Conservation (phyloP, 2,113 vertebrate genomes). For the Ancistrus triradiatus region DNA sequence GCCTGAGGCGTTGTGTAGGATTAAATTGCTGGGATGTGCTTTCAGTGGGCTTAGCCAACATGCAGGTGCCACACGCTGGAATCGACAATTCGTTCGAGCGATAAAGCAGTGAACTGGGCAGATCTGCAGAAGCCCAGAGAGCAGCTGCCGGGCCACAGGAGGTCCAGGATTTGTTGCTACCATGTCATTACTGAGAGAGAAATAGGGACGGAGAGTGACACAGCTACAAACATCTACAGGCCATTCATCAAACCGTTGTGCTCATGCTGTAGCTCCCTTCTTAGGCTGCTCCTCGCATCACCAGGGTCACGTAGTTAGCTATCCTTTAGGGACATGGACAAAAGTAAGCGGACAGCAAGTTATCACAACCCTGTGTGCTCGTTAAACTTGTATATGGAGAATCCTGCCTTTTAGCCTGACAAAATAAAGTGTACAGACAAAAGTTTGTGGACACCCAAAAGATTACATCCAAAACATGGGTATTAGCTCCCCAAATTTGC, state of each 20-base stretch:
- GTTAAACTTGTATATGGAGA: too few relatives aligned
- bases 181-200: constrained; percentile 66
- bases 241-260: constrained; percentile 48
- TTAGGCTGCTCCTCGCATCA: not conserved
- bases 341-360: too few relatives aligned
- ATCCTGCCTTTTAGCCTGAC: too few relatives aligned
- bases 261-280: constrained; percentile 30
- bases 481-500: too few relatives aligned
- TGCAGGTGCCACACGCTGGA: constrained; percentile 59
- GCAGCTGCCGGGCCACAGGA: constrained; percentile 66
- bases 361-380: too few relatives aligned
- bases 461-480: too few relatives aligned
- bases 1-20: constrained; percentile 59
- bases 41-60: constrained; percentile 68
- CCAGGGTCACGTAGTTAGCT: not conserved
- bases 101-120: constrained; percentile 51
- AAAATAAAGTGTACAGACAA: too few relatives aligned
- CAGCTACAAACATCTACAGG: constrained; percentile 60
- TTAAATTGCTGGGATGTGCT: constrained; percentile 69
- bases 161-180: constrained; percentile 54
- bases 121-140: constrained; percentile 27
- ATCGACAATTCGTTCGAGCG: constrained; percentile 56
- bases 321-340: too few relatives aligned
- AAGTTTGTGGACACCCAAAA: too few relatives aligned
- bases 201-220: constrained; percentile 44